phyloP scores from a whole-genome alignment of 2,888 invertebrate genomes.

The Lithophane socia region DNA sequence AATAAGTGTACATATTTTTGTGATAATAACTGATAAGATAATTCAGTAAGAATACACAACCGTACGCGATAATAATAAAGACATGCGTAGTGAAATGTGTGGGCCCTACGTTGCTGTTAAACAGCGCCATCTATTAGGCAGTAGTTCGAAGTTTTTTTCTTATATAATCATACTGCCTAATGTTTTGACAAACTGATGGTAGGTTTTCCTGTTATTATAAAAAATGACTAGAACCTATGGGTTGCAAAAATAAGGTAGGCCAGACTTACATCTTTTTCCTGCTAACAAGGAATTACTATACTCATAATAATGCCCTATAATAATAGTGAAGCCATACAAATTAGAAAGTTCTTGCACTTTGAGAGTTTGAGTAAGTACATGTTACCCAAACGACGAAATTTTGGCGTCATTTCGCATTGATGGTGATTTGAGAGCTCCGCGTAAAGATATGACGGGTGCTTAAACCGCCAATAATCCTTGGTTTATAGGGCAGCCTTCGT shows the following conservation, averaged over 20 bases:
- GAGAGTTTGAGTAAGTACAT: not conserved
- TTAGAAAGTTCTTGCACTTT: not conserved
- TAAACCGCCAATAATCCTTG: slow-evolving; percentile 26
- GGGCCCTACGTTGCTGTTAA: not conserved
- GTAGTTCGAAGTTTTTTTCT: slow-evolving; percentile 52
- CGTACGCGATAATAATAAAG: not conserved
- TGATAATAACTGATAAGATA: not conserved
- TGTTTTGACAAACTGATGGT: not conserved
- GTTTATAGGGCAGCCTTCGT: slow-evolving; percentile 36
- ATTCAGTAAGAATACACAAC: not conserved
- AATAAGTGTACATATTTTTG: not conserved
- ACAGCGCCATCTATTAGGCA: slow-evolving; percentile 73
- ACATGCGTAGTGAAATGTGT: not conserved
- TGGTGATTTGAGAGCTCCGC: slow-evolving; percentile 28
- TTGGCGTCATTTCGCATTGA: slow-evolving; percentile 3
- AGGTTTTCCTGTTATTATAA: slow-evolving; percentile 8
- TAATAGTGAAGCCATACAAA: not conserved
- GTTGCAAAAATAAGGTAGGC: not conserved
- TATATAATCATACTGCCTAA: not conserved
- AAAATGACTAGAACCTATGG: not conserved
- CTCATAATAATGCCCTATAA: not conserved
- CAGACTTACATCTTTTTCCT: not conserved
- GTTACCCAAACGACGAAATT: not conserved
- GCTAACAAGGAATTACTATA: not conserved
- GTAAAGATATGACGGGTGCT: slow-evolving; percentile 34